Evolutionary conservation across 2,113 vertebrate genomes (phyloP).

Genomic region (Carassius auratus): DNA sequence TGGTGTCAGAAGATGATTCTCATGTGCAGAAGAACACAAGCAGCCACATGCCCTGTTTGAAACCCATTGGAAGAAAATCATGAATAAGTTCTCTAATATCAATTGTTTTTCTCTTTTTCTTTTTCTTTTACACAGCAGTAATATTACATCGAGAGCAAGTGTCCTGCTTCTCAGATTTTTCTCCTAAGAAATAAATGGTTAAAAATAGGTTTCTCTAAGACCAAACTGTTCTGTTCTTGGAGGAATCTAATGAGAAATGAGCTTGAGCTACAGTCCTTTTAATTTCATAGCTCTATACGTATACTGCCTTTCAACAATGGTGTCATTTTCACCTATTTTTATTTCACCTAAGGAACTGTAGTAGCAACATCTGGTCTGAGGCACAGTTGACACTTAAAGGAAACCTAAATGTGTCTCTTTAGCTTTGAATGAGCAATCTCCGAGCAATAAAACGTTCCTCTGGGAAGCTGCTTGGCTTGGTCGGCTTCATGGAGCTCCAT

Average conservation of each 20-base stretch:
- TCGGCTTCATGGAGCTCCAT: slow-evolving; percentile 1
- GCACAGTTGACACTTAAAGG: slow-evolving; percentile 15
- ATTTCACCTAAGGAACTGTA: not conserved
- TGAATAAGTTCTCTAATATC: not conserved
- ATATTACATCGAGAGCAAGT: not conserved
- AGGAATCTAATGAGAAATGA: not conserved
- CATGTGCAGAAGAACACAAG: not conserved
- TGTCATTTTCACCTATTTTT: not conserved
- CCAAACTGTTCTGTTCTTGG: not conserved
- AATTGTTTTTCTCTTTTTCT: not conserved
- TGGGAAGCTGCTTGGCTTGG: not conserved
- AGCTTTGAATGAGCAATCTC: slow-evolving; percentile 5
- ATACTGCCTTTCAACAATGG: not conserved
- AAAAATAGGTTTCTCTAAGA: not conserved
- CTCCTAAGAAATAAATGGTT: not conserved
- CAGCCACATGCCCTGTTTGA: not conserved
- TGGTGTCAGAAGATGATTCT: not conserved
- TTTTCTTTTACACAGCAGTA: not conserved
- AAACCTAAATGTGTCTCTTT: slow-evolving; percentile 9
- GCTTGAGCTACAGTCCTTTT: not conserved
- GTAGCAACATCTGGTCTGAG: not conserved
- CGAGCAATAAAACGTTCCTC: not conserved
- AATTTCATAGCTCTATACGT: not conserved
- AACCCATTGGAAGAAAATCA: not conserved
- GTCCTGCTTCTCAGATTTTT: not conserved